A percentile compares a stretch with the other conserved stretches of the same genome.
Evolutionary conservation across 2,113 vertebrate genomes (phyloP).

Genomic region (Tragulus kanchil): DNA sequence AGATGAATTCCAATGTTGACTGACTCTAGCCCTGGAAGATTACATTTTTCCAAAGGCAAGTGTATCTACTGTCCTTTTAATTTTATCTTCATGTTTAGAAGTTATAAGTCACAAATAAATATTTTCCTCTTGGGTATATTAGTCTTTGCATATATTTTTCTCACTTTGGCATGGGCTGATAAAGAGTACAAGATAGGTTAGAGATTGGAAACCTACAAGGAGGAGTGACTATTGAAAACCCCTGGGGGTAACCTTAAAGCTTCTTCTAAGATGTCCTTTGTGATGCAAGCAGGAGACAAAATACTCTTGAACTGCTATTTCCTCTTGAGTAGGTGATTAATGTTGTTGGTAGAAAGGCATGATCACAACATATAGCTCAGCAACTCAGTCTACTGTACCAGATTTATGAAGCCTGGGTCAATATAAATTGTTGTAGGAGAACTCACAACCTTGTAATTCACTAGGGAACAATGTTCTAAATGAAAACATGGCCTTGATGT

Average conservation of each 20-base stretch:
- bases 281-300: neutral
- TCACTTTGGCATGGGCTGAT: neutral
- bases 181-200: neutral
- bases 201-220: neutral
- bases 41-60: neutral
- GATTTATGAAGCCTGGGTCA: slow-evolving; percentile 62
- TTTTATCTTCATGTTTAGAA: slow-evolving; percentile 38
- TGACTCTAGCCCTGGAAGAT: slow-evolving; percentile 8
- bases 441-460: slow-evolving; percentile 57
- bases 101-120: neutral
- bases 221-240: neutral
- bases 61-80: neutral
- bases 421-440: slow-evolving; percentile 42
- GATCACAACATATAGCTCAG: slow-evolving; percentile 49
- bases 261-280: neutral
- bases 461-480: neutral
- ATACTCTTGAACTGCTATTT: neutral
- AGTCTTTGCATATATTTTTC: neutral
- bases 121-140: neutral
- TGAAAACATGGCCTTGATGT: slow-evolving; percentile 54
- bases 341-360: slow-evolving; percentile 56
- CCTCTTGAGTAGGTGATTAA: slow-evolving; percentile 9
- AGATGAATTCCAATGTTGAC: neutral
- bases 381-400: slow-evolving; percentile 29
- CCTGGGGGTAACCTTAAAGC: neutral